Evolutionary conservation across 2,797 vertebrate genomes (phyloP).

Genomic region (Brachyrhaphis roseni): DNA sequence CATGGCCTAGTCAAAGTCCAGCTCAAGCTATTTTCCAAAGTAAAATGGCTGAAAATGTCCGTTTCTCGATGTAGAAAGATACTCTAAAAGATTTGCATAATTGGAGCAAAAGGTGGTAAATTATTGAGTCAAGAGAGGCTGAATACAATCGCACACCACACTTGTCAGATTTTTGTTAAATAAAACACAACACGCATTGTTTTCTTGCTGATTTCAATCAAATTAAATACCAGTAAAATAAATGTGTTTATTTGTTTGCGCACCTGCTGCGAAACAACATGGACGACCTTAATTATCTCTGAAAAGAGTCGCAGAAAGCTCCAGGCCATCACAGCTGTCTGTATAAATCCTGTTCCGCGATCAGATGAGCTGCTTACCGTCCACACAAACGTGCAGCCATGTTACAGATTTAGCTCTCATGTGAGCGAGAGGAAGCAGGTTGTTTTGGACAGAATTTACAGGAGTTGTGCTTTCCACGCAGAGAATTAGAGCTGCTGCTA

Average conservation of each 20-base stretch:
- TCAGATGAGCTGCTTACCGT: background rate
- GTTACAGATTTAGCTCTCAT: background rate
- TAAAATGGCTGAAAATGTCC: background rate
- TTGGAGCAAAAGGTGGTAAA: background rate
- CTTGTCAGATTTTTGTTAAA: background rate
- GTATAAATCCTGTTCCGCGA: background rate
- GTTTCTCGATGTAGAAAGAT: background rate
- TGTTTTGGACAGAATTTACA: background rate
- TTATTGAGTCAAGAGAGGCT: background rate
- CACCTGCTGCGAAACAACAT: background rate
- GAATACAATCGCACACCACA: background rate
- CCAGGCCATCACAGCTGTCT: background rate
- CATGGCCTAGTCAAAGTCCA: background rate
- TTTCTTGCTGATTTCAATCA: background rate
- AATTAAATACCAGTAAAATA: background rate
- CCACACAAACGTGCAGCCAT: background rate
- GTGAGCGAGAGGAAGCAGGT: background rate
- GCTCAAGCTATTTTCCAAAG: background rate
- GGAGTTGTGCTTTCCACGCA: background rate
- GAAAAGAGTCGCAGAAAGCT: background rate
- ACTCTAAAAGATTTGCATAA: background rate
- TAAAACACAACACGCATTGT: background rate
- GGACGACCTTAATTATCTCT: background rate
- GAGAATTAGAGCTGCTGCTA: background rate
- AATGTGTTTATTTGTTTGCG: too few relatives aligned